Percentiles rank a stretch among this genome's conserved stretches.
phyloP scores from a whole-genome alignment of 2,888 invertebrate genomes.

The Subacronicta megacephala region DNA sequence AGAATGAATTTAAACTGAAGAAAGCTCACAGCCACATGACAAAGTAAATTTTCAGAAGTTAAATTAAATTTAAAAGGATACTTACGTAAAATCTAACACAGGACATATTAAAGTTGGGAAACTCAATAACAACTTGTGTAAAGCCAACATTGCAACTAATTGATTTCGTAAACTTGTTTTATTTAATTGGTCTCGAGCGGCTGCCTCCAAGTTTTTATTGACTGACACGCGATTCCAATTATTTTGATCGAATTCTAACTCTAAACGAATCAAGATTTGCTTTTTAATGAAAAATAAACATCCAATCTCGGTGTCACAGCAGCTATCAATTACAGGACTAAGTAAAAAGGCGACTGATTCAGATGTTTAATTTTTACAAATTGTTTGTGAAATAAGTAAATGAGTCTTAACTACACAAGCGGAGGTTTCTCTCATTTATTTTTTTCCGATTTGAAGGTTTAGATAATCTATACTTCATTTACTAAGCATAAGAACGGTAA shows the following conservation, averaged over 20 bases:
- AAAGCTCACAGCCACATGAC: slow-evolving; percentile 18
- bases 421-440: too few relatives aligned
- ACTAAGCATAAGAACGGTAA: too few relatives aligned
- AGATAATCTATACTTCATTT: too few relatives aligned
- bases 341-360: slow-evolving; percentile 7
- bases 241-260: slow-evolving; percentile 60
- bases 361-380: not conserved
- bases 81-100: slow-evolving; percentile 55
- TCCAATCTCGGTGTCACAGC: slow-evolving; percentile 17
- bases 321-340: slow-evolving; percentile 28
- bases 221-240: slow-evolving; percentile 69
- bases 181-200: slow-evolving; percentile 78
- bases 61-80: slow-evolving; percentile 53
- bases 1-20: not conserved
- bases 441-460: too few relatives aligned
- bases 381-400: not conserved
- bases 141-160: slow-evolving; percentile 81
- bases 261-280: slow-evolving; percentile 48
- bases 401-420: not conserved
- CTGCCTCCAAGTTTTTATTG: slow-evolving; percentile 74
- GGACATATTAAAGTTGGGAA: slow-evolving; percentile 74
- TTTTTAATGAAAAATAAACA: slow-evolving; percentile 47
- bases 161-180: slow-evolving; percentile 82
- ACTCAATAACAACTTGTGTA: slow-evolving; percentile 80
- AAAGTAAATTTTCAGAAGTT: slow-evolving; percentile 35